Conservation (phyloP, 2,797 vertebrate species). For the Sebastes oblongus region DNA sequence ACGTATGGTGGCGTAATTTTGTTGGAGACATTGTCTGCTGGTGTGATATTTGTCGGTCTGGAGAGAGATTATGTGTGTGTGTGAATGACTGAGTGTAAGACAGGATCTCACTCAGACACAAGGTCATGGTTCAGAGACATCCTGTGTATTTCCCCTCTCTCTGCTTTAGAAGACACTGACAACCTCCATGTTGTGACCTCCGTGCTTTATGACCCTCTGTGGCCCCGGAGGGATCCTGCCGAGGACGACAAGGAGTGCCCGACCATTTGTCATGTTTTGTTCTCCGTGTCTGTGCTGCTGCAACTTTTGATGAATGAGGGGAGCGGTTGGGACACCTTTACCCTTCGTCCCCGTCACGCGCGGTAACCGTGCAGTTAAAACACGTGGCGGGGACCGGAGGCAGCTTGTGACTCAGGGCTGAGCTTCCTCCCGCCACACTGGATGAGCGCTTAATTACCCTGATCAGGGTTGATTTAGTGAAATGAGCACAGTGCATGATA, state of each 20-base stretch:
- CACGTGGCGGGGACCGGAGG: constrained; percentile 15
- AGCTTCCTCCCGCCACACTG: not conserved
- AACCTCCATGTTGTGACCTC: constrained; percentile 29
- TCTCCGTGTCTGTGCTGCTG: not conserved
- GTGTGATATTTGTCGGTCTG: not conserved
- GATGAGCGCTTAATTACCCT: constrained; percentile 43
- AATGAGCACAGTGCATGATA: constrained; percentile 26
- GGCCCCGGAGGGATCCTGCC: constrained; percentile 3
- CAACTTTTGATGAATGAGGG: constrained; percentile 62
- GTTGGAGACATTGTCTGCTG: not conserved
- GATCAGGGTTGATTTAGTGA: constrained; percentile 24
- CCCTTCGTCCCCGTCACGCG: constrained; percentile 38
- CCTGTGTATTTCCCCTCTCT: constrained; percentile 15
- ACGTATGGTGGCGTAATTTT: too few species aligned
- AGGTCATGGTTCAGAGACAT: constrained; percentile 26
- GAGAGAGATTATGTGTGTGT: not conserved
- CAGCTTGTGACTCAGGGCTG: constrained; percentile 8
- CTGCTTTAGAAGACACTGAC: constrained; percentile 30
- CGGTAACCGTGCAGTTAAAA: constrained; percentile 19
- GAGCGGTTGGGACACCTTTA: constrained; percentile 24
- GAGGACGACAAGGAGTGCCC: constrained; percentile 10
- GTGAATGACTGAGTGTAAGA: constrained; percentile 8
- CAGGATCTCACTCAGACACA: constrained; percentile 7
- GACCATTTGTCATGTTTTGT: constrained; percentile 53
- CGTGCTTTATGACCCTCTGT: constrained; percentile 22